Evolutionary conservation across 1,140 invertebrate species (phyloP).

Genomic region (Drosophila jambulina): DNA sequence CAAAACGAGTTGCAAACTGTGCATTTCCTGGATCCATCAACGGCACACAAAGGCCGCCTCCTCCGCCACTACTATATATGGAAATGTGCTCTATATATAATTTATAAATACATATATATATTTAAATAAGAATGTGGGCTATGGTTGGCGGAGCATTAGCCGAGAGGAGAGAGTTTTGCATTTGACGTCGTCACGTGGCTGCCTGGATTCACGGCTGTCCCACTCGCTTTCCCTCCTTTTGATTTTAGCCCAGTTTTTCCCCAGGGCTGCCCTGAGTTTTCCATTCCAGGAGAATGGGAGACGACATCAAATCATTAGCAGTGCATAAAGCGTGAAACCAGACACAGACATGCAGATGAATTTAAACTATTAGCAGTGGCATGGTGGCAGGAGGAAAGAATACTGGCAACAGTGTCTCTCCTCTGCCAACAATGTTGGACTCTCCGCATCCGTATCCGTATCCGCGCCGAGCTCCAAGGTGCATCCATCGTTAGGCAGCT

Average conservation of each 20-base stretch:
- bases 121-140: conserved; percentile 12
- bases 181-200: conserved; percentile 51
- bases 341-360: conserved; percentile 70
- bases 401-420: conserved; percentile 23
- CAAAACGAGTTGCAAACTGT: conserved; percentile 16
- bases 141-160: conserved; percentile 30
- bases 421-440: conserved; percentile 30
- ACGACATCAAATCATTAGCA: conserved; percentile 79
- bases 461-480: conserved; percentile 24
- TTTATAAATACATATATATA: background rate
- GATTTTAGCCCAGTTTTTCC: conserved; percentile 18
- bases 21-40: conserved; percentile 26
- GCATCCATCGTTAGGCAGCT: conserved; percentile 48
- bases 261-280: background rate
- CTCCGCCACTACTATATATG: background rate
- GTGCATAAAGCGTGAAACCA: conserved; percentile 79
- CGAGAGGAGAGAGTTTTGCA: conserved; percentile 29
- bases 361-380: conserved; percentile 72
- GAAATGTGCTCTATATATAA: conserved; percentile 19
- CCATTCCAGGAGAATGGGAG: conserved; percentile 22
- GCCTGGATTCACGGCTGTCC: background rate
- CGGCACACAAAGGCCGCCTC: conserved; percentile 3
- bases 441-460: conserved; percentile 13
- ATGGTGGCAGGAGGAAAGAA: conserved; percentile 27
- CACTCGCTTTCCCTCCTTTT: conserved; percentile 1